Percentiles rank a stretch among this genome's conserved stretches.
Evolutionary conservation across 2,113 vertebrate genomes (phyloP).

Genomic region (Notarius lentiginosus): DNA sequence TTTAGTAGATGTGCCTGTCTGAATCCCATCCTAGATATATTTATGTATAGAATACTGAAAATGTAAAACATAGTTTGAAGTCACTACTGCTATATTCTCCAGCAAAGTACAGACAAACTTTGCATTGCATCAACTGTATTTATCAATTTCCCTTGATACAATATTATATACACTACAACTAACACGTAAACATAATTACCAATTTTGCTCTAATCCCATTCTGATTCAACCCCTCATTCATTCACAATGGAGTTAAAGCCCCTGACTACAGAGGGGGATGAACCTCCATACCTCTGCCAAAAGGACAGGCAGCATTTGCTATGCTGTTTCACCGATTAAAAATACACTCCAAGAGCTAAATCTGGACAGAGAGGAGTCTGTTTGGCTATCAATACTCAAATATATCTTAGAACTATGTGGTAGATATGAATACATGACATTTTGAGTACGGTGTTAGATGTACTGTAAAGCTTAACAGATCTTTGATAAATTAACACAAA

Average conservation of each 20-base stretch:
- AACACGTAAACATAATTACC: neutral
- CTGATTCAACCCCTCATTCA: neutral
- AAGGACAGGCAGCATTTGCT: conserved; percentile 61
- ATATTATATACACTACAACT: neutral
- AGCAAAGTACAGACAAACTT: neutral
- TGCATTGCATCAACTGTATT: neutral
- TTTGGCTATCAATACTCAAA: neutral
- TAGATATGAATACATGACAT: neutral
- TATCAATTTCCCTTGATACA: neutral
- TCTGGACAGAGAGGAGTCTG: conserved; percentile 4
- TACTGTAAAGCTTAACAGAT: neutral
- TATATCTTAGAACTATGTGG: neutral
- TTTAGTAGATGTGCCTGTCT: neutral
- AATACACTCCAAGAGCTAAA: conserved; percentile 65
- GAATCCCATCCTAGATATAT: neutral
- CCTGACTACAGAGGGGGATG: conserved; percentile 14
- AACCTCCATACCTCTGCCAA: conserved; percentile 60
- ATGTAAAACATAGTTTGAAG: neutral
- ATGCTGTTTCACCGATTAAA: conserved; percentile 70
- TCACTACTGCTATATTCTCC: neutral
- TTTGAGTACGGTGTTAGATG: neutral
- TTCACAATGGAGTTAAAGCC: neutral
- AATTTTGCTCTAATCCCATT: neutral
- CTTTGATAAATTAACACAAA: neutral
- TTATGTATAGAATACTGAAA: neutral